Evolutionary conservation across 2,113 vertebrate genomes (phyloP).

Genomic region (Candoia aspera): DNA sequence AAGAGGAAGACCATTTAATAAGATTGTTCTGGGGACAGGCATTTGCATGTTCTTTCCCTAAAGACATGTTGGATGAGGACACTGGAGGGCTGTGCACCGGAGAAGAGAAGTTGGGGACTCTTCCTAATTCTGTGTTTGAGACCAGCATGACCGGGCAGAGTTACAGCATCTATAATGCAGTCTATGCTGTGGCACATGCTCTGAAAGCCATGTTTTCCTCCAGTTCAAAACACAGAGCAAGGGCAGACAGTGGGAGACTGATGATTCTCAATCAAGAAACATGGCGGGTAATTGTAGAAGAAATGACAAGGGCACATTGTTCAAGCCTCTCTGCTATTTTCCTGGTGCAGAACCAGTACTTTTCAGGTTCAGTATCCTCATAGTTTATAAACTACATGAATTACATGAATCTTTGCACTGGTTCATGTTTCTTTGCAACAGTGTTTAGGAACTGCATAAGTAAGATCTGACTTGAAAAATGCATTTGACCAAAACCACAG

Average conservation of each 20-base stretch:
- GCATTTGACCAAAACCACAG: not conserved
- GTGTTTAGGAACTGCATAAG: not conserved
- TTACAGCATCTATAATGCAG: conserved; percentile 11
- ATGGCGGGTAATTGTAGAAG: not conserved
- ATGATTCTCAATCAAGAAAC: not conserved
- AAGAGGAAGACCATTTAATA: not conserved
- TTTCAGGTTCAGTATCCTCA: not conserved
- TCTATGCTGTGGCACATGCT: conserved; percentile 20
- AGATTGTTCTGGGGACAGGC: conserved; percentile 3
- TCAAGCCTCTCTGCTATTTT: too few relatives aligned
- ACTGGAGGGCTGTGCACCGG: not conserved
- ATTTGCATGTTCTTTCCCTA: not conserved
- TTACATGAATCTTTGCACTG: not conserved
- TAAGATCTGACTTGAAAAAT: not conserved
- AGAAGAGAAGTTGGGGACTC: not conserved
- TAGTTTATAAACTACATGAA: not conserved
- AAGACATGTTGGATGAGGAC: not conserved
- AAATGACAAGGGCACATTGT: not conserved
- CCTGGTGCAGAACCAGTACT: not conserved
- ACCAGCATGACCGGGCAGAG: not conserved
- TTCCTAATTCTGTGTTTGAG: conserved; percentile 3
- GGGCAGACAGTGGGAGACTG: not conserved
- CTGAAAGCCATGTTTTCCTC: not conserved
- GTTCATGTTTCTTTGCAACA: not conserved
- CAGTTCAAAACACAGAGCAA: not conserved